phyloP scores from a whole-genome alignment of 2,888 invertebrate species.

The Cosmia pyralina region DNA sequence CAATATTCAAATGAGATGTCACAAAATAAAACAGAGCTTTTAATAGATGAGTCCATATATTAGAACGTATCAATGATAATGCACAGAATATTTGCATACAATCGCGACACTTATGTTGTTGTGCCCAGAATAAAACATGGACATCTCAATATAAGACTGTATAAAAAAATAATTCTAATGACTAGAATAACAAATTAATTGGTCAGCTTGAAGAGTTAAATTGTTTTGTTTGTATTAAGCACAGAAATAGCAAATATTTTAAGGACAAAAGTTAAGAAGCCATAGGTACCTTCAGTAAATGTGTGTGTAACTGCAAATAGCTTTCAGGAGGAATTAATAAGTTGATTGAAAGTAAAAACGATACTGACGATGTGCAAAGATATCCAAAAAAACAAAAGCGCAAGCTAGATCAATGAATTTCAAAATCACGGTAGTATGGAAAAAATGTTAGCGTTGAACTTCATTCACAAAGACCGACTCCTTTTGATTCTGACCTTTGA shows the following conservation, averaged over 20 bases:
- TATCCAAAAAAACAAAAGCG: not conserved
- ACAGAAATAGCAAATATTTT: not conserved
- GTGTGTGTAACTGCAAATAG: not conserved
- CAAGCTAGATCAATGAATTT: not conserved
- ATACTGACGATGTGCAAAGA: not conserved
- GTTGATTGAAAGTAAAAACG: not conserved
- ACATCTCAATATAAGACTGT: constrained; percentile 29
- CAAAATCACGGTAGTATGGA: constrained; percentile 1
- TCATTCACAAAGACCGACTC: constrained; percentile 44
- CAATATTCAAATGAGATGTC: constrained; percentile 62
- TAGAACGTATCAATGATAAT: constrained; percentile 46
- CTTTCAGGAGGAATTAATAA: not conserved
- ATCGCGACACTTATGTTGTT: constrained; percentile 66
- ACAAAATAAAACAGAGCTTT: constrained; percentile 59
- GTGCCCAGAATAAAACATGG: constrained; percentile 62
- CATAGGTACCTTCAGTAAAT: not conserved
- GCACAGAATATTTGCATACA: constrained; percentile 72
- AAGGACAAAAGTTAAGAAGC: not conserved
- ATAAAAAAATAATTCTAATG: constrained; percentile 17
- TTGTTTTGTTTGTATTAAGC: not conserved
- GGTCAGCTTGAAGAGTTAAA: not conserved
- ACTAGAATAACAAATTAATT: constrained; percentile 6
- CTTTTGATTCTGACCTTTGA: constrained; percentile 62
- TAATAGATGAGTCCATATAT: constrained; percentile 63
- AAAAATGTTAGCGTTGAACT: constrained; percentile 28